Percentiles rank a stretch among this genome's conserved stretches.
These are phyloP conservation scores for Nesometra sesokonis DNA, from an alignment of 35 echinoderm and acorn worm species.

Conservation along the genomic window DNA sequence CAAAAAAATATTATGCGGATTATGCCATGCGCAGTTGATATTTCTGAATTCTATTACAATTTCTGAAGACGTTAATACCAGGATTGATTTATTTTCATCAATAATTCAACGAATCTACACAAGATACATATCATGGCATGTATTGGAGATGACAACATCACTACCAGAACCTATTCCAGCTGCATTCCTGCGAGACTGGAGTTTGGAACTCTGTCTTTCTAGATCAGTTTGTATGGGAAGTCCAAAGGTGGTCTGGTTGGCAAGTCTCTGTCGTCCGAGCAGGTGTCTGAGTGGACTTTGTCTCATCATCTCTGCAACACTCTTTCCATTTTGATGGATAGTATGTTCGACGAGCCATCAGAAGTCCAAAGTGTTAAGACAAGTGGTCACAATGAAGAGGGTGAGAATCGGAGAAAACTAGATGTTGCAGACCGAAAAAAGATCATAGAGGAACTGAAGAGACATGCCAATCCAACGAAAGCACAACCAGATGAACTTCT, in stretches of 20 bases:
- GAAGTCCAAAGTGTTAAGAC: background rate
- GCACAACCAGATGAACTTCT: background rate
- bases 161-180: no score
- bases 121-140: no score
- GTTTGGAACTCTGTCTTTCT: background rate
- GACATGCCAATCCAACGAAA: no score
- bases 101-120: no score
- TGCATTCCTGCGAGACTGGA: no score
- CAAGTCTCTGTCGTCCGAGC: background rate
- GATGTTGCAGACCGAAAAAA: conserved; percentile 8
- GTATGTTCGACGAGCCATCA: background rate
- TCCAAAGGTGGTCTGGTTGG: background rate
- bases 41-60: no score
- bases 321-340: background rate
- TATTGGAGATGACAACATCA: no score
- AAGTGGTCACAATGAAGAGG: conserved; percentile 1
- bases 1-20: no score
- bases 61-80: no score
- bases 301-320: conserved; percentile 7
- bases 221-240: conserved; percentile 10
- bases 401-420: no score
- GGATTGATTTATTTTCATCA: no score
- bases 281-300: conserved; percentile 13
- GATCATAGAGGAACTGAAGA: background rate
- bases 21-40: no score